A percentile compares a stretch with the other conserved stretches of the same genome.
Conservation (phyloP, 2,888 invertebrate species). For the Torymus texanus region DNA sequence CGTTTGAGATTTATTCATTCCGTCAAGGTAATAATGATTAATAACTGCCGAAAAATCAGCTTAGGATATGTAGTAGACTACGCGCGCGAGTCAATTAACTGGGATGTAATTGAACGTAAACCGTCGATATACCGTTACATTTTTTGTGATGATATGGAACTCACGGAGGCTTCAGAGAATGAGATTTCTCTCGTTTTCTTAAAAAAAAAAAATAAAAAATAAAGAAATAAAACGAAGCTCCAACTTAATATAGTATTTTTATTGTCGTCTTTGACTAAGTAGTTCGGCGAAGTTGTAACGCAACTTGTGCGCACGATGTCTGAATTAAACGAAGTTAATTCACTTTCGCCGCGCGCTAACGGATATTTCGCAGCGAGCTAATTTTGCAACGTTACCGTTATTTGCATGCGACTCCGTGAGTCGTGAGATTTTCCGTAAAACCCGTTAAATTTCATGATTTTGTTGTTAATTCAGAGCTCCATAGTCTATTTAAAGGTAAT, state of each 20-base stretch:
- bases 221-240: neutral
- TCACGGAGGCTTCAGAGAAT: constrained; percentile 14
- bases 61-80: neutral
- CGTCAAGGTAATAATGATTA: neutral
- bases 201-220: neutral
- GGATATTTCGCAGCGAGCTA: constrained; percentile 35
- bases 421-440: too few species aligned
- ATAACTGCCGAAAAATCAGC: neutral
- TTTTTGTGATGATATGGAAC: neutral
- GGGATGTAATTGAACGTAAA: neutral
- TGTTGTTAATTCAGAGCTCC: too few species aligned
- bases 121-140: constrained; percentile 21
- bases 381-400: constrained; percentile 24
- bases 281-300: constrained; percentile 16
- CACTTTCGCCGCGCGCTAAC: constrained; percentile 36
- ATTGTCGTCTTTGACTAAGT: constrained; percentile 4
- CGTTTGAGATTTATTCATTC: neutral
- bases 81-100: neutral
- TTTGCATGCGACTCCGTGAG: constrained; percentile 16
- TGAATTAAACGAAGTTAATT: constrained; percentile 29
- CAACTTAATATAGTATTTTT: neutral
- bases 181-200: constrained; percentile 18
- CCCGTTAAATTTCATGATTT: too few species aligned
- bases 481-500: too few species aligned
- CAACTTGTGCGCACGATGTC: constrained; percentile 6